Conservation (phyloP, 2,113 vertebrate genomes). For the Microcebus murinus region DNA sequence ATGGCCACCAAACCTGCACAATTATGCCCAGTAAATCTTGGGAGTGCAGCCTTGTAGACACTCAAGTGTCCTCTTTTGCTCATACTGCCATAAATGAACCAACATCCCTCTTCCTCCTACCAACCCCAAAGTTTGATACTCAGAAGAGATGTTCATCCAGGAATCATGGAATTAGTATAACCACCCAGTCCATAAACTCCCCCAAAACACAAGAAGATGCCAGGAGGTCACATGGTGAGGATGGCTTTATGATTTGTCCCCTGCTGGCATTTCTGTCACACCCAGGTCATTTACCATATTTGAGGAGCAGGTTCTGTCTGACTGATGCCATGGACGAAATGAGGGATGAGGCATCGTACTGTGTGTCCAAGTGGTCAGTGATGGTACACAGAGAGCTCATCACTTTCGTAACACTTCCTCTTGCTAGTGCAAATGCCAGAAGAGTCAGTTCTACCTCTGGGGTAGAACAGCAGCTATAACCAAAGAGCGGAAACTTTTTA, state of each 20-base stretch:
- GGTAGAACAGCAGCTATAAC: constrained; percentile 91
- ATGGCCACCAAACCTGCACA: background rate
- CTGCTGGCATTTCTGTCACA: background rate
- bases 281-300: constrained; percentile 89
- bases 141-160: background rate
- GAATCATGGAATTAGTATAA: background rate
- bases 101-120: background rate
- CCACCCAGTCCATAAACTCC: background rate
- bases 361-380: constrained; percentile 88
- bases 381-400: constrained; percentile 92
- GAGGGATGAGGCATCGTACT: constrained; percentile 92
- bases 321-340: constrained; percentile 94
- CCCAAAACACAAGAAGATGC: background rate
- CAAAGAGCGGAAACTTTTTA: background rate
- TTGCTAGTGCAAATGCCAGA: constrained; percentile 95
- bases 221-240: background rate
- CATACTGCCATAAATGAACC: background rate
- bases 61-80: background rate
- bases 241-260: background rate
- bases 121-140: background rate
- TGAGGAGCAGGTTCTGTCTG: constrained; percentile 93
- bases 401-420: constrained; percentile 96
- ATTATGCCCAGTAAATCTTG: background rate
- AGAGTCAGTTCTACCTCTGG: constrained; percentile 96
- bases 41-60: background rate